Evolutionary conservation across 2,797 vertebrate genomes (phyloP).

Genomic region (Cygnus olor): DNA sequence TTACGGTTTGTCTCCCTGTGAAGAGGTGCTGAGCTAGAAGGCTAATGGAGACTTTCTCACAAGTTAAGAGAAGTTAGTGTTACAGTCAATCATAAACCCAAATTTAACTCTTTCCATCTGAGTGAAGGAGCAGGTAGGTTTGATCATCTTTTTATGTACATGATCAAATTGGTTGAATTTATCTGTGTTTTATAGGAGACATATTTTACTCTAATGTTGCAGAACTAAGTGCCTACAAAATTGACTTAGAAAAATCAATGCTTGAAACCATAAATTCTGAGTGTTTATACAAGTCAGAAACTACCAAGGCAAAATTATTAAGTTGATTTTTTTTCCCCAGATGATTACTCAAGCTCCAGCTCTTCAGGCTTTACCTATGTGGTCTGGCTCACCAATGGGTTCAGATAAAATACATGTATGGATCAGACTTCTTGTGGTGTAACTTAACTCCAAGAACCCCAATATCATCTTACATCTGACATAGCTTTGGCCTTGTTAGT

Average conservation of each 20-base stretch:
- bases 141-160: neutral
- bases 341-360: neutral
- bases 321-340: neutral
- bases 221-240: constrained; percentile 25
- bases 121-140: neutral
- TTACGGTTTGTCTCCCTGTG: neutral
- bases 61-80: neutral
- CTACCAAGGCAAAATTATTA: neutral
- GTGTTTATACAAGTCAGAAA: neutral
- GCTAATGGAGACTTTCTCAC: neutral
- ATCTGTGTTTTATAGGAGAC: neutral
- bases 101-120: neutral
- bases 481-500: neutral
- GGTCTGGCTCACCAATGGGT: neutral
- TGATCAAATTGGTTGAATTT: neutral
- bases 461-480: neutral
- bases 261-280: neutral
- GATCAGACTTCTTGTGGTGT: neutral
- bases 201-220: neutral
- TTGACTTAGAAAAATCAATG: neutral
- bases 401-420: neutral
- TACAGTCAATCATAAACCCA: neutral
- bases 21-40: neutral
- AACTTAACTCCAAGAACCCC: neutral
- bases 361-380: neutral